Evolutionary conservation across 2,797 vertebrate species (phyloP).

Genomic region (Melanotaenia trifasciata): DNA sequence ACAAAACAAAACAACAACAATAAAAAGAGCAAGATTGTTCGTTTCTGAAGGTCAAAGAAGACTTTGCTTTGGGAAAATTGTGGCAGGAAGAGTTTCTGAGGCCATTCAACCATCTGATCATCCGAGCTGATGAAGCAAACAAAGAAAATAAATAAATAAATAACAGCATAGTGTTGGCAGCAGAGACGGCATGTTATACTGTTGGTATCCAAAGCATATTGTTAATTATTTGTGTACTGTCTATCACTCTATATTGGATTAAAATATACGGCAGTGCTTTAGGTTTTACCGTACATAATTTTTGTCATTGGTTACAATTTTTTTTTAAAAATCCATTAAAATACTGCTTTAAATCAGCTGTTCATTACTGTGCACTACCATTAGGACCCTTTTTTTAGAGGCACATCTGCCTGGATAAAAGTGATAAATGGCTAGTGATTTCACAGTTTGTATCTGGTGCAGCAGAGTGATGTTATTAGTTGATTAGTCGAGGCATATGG

Average conservation of each 20-base stretch:
- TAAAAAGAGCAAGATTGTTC: neutral
- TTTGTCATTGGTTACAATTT: neutral
- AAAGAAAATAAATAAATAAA: neutral
- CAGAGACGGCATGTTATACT: neutral
- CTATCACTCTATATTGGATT: too few relatives aligned
- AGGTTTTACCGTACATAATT: too few relatives aligned
- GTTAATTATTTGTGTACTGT: too few relatives aligned
- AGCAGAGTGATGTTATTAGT: constrained; percentile 9
- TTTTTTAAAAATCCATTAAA: neutral
- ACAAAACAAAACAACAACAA: neutral
- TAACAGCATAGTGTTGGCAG: neutral
- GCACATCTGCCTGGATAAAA: neutral
- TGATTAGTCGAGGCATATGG: neutral
- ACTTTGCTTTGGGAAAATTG: neutral
- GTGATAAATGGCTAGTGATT: constrained; percentile 12
- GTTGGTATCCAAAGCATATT: too few relatives aligned
- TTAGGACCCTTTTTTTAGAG: neutral
- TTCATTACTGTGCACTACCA: neutral
- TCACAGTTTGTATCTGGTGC: constrained; percentile 13
- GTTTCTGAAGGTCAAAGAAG: neutral
- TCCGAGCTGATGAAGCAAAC: neutral
- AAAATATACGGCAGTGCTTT: too few relatives aligned
- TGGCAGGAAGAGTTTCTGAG: neutral
- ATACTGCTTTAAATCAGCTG: neutral
- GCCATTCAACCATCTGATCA: neutral